Evolutionary conservation across 2,797 vertebrate species (phyloP), one percentile per base, ranked within the genome.

Genomic region (Halcyon smyrnensis): DNA sequence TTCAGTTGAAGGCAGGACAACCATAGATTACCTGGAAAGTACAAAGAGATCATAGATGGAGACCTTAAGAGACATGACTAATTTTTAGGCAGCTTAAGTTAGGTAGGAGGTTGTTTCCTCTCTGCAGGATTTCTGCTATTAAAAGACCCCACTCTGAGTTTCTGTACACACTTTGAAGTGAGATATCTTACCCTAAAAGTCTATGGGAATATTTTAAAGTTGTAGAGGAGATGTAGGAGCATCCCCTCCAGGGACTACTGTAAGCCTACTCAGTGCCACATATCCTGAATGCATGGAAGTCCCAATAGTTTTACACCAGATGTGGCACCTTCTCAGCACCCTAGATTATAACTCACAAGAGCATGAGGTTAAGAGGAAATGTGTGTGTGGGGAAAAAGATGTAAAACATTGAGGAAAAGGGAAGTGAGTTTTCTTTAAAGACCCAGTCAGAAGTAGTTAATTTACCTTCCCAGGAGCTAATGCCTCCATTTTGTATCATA

Each of bases 241-340:
- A 62, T 21, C 46, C 36, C 11, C 48, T 27, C n/a, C 2, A 0
- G 12, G 51, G 6, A 4, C 27, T 48, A 25, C 15, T 25, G 45
- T 28, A 1, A 53, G 39, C 48, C 27, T 8, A 3, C 23, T 18
- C 18, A 15, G 4, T 62, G 56, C 39, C 41, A 18, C n/a, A 1
- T 0, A 1, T 12, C 48, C 51, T 25, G 0, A 0, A 23, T 20
- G 16, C 1, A 1, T 45, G 37, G 36, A 43, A 16, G 14, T 8
- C 18, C 46, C 9, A 2, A 0, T 4, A 9, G 21, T 28, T 65
- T 59, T 4, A 32, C 34, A 34, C 8, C 54, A 69, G 50, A 1
- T 37, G 17, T 54, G 64, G 48, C 87, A 27, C 11, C 39, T 63
- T 25, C 9, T 70, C 46, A 53, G 51, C 48, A n/a, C 21, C 79